Base-by-base conservation (phyloP, 2,888 invertebrate genomes). In the Ormyrus thymus region DNA sequence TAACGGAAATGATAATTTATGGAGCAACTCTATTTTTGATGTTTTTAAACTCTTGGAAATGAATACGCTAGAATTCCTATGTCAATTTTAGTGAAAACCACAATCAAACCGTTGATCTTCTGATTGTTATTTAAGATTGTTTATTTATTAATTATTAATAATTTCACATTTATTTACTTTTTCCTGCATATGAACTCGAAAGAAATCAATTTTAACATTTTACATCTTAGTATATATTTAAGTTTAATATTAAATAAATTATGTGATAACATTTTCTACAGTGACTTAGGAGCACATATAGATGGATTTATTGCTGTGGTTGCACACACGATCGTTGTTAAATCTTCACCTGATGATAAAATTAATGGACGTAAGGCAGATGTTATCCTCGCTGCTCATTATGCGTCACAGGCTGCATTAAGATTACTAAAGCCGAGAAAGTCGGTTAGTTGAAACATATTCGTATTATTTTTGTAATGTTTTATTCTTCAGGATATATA, bases 271-370 rank as follows among this genome's bases (percentile, higher is more conserved):
- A 62, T 79, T 66, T 66, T 78, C 80, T 92, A 51, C 87, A 97
- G 97, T 90, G 99, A 99, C 91, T 92, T 99, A 88, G 99, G 99
- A 83, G 98, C 97, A 81, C 99, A 99, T 89, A 95, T 99, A 88
- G 99, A 99, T 93, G 99, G 99, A 55, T 99, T 98, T 89, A 97
- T 98, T 87, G 98, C 99, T 69, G 98, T 99, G 70, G 98, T 97
- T 74, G 99, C 99, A 48, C 99, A 99, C 90, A 98, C 98, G 6
- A 92, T 98, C 82, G 94, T 97, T 74, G 94, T 99, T 85, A 98
- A 97, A 69, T 95, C 95, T 61, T 92, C 93, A 43, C 90, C 91
- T 83, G 94, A 94, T 81, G 92, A 93, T 70, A 95, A 95, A 91
- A 94, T 96, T 15, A 94, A 94, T 11, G 99, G 98, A 7, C 93